Evolutionary conservation across 2,888 invertebrate species (phyloP).

Genomic region (Neoitamus cyanurus): DNA sequence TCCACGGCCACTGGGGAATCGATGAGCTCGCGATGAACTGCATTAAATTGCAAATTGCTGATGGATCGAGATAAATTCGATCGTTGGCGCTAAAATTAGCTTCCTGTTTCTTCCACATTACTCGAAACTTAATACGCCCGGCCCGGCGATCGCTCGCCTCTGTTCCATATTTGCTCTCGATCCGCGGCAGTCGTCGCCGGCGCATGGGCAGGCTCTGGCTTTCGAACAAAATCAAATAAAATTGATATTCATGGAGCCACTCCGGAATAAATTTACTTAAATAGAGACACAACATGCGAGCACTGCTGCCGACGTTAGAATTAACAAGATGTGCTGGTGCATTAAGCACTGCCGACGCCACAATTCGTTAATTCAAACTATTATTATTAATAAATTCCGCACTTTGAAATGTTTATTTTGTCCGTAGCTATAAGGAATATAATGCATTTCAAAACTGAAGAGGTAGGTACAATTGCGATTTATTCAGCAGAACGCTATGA

Average conservation of each 20-base stretch:
- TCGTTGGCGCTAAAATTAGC: not conserved
- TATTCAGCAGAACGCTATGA: not conserved
- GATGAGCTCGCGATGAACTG: not conserved
- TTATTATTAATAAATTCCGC: not conserved
- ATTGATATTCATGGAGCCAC: not conserved
- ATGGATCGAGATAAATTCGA: constrained; percentile 11
- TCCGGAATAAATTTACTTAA: not conserved
- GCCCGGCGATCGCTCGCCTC: not conserved
- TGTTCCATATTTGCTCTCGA: not conserved
- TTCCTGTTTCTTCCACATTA: not conserved
- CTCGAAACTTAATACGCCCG: not conserved
- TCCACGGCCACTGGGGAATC: not conserved
- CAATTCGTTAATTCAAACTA: not conserved
- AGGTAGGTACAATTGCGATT: not conserved
- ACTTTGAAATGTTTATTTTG: not conserved
- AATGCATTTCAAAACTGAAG: not conserved
- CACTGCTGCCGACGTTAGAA: not conserved
- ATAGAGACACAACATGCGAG: not conserved
- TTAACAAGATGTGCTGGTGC: not conserved
- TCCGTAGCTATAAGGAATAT: not conserved
- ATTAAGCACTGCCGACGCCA: not conserved
- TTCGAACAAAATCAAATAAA: not conserved
- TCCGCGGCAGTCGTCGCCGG: not conserved
- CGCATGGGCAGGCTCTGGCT: not conserved
- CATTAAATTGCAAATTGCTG: constrained; percentile 6